phyloP scores from a whole-genome alignment of 2,797 vertebrate species.

The Enteromius argenteus region DNA sequence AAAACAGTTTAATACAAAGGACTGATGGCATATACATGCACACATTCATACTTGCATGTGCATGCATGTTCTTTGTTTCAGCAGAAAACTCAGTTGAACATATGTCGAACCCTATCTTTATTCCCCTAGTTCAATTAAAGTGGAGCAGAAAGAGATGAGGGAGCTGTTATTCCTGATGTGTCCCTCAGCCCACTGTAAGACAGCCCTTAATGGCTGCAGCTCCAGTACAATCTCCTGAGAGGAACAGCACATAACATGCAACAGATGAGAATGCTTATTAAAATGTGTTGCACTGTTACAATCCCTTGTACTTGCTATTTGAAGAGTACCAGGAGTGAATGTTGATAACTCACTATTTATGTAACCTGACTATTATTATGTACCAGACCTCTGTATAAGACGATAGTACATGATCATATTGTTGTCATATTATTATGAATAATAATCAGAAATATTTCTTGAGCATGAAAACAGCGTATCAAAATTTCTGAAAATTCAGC shows the following conservation, averaged over 20 bases:
- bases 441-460: background rate
- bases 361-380: conserved; percentile 12
- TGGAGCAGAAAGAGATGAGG: conserved; percentile 40
- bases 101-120: conserved; percentile 37
- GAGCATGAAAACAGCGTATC: background rate
- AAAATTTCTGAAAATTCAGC: background rate
- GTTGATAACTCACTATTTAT: conserved; percentile 39
- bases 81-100: conserved; percentile 18
- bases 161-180: conserved; percentile 45
- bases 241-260: conserved; percentile 36
- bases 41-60: background rate
- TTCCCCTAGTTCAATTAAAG: conserved; percentile 46
- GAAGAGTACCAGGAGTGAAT: conserved; percentile 38
- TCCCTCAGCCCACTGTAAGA: conserved; percentile 31
- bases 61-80: conserved; percentile 37
- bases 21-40: background rate
- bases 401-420: background rate
- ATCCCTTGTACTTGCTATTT: conserved; percentile 31
- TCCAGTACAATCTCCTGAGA: conserved; percentile 38
- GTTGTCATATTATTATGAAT: background rate
- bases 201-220: conserved; percentile 33
- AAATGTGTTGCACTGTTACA: conserved; percentile 37
- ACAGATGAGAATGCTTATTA: conserved; percentile 50
- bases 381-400: background rate
- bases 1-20: background rate